Conservation (phyloP, 1,140 invertebrate genomes). For the Penaeus chinensis region DNA sequence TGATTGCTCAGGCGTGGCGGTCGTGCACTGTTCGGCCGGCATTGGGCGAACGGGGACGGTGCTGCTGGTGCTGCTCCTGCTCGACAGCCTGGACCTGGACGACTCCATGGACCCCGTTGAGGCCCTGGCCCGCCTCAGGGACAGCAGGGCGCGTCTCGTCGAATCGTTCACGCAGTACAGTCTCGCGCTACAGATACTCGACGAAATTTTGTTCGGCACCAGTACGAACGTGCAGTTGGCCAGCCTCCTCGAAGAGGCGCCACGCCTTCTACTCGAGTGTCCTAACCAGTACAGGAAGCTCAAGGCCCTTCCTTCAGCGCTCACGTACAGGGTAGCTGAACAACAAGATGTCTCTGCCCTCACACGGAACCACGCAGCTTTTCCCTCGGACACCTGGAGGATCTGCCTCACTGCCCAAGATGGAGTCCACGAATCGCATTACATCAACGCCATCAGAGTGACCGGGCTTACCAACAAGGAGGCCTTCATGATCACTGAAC, state of each 20-base stretch:
- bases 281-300: constrained; percentile 21
- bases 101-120: constrained; percentile 34
- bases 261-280: background rate
- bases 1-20: constrained; percentile 25
- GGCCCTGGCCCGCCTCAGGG: constrained; percentile 30
- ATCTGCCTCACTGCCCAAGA: constrained; percentile 1
- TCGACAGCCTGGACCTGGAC: constrained; percentile 27
- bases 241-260: constrained; percentile 15
- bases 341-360: background rate
- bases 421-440: constrained; percentile 29
- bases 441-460: constrained; percentile 52
- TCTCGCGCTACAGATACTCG: constrained; percentile 42
- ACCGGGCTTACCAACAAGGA: background rate
- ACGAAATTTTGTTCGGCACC: constrained; percentile 54
- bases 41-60: constrained; percentile 58
- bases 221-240: constrained; percentile 11
- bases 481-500: constrained; percentile 39
- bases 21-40: constrained; percentile 59
- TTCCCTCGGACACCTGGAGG: constrained; percentile 19
- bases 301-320: constrained; percentile 32
- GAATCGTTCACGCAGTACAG: constrained; percentile 51
- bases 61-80: constrained; percentile 42
- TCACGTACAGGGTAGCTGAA: background rate
- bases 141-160: constrained; percentile 47
- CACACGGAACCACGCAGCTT: constrained; percentile 20